phyloP scores from a whole-genome alignment of 2,888 invertebrate species.

The Strigamia crassipes region DNA sequence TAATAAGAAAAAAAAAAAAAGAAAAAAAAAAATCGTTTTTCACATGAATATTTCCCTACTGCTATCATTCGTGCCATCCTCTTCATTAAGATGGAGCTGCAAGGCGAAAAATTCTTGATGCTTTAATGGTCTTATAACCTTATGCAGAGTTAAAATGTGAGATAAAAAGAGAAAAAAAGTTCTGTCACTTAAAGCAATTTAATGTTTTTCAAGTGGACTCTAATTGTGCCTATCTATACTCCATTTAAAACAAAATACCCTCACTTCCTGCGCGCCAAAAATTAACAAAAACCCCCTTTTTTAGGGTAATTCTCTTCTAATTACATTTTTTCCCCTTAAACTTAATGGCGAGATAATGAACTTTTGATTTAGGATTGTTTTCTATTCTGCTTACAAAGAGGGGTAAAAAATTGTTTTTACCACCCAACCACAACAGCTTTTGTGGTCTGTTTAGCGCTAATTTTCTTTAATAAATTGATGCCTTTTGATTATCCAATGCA shows the following conservation, averaged over 20 bases:
- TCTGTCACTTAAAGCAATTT: constrained; percentile 25
- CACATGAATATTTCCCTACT: background rate
- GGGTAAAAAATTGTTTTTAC: background rate
- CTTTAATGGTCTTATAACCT: constrained; percentile 15
- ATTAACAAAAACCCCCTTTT: background rate
- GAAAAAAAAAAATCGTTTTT: background rate
- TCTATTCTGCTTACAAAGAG: background rate
- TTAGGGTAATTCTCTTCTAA: background rate
- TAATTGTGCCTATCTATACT: constrained; percentile 4
- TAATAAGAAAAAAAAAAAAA: too few relatives aligned
- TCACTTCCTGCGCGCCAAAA: background rate
- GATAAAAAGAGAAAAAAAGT: background rate
- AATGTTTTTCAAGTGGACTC: constrained; percentile 32
- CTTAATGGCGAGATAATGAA: background rate
- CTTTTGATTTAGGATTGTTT: background rate
- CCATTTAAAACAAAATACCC: constrained; percentile 7
- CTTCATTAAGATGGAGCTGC: constrained; percentile 11
- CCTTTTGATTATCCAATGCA: constrained; percentile 19
- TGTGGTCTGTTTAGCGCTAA: constrained; percentile 17
- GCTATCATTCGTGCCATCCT: background rate
- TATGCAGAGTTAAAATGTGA: background rate
- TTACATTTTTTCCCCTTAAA: background rate
- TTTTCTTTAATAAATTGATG: constrained; percentile 33
- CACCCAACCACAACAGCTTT: constrained; percentile 1
- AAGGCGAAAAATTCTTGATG: constrained; percentile 31